Evolutionary conservation across 2,113 vertebrate genomes (phyloP).

Genomic region (Carollia perspicillata): DNA sequence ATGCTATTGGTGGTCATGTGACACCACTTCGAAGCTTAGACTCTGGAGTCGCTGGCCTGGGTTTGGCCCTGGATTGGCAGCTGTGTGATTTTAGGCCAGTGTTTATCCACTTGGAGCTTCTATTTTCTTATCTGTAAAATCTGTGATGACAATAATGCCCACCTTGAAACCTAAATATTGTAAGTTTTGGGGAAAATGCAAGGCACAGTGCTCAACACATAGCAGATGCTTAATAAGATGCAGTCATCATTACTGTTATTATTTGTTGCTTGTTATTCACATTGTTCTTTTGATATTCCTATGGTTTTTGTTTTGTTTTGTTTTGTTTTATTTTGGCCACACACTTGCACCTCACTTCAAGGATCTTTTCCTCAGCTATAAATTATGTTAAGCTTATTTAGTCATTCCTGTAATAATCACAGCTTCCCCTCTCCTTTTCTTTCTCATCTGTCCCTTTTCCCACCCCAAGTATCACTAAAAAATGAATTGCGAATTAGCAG

Average conservation of each 20-base stretch:
- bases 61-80: neutral
- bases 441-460: neutral
- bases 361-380: neutral
- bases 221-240: neutral
- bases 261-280: neutral
- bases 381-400: neutral
- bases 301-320: neutral
- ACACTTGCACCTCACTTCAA: neutral
- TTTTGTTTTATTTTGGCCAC: neutral
- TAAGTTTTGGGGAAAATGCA: neutral
- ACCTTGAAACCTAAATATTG: neutral
- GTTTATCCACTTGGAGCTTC: neutral
- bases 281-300: neutral
- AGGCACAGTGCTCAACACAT: fast-evolving
- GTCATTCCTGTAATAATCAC: neutral
- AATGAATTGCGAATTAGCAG: neutral
- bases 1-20: neutral
- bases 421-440: neutral
- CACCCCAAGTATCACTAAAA: neutral
- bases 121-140: neutral
- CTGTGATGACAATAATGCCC: neutral
- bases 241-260: too few relatives aligned
- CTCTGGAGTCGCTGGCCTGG: neutral
- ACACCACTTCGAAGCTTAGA: neutral
- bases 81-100: neutral